Conservation (phyloP, 1,140 invertebrate species). For the Pantala flavescens region DNA sequence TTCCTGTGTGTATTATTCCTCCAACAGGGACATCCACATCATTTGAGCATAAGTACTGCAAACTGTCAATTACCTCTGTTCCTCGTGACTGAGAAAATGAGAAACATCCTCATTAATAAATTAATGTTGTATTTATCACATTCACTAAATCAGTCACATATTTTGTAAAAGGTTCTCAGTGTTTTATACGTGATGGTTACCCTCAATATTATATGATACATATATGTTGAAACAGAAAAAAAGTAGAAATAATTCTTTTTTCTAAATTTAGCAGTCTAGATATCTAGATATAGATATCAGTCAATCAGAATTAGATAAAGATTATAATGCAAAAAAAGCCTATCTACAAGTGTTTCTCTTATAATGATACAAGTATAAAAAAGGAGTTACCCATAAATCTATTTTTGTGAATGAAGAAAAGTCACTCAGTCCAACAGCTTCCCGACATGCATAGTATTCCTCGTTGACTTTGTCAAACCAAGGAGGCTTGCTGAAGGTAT, state of each 20-base stretch:
- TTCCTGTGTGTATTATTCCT: slow-evolving; percentile 93
- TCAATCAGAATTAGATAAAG: no score
- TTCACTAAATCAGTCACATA: no score
- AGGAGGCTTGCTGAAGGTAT: slow-evolving; percentile 75
- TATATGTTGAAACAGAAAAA: no score
- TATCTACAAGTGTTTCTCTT: no score
- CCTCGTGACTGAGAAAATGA: slow-evolving; percentile 56
- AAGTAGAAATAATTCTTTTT: no score
- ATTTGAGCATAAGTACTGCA: slow-evolving; percentile 94
- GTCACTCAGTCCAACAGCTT: slow-evolving; percentile 86
- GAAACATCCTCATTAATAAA: slow-evolving; percentile 17
- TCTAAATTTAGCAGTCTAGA: no score
- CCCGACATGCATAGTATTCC: slow-evolving; percentile 91
- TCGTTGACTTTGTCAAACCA: slow-evolving; percentile 85
- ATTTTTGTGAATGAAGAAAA: slow-evolving; percentile 98
- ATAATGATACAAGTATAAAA: no score
- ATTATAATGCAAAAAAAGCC: no score
- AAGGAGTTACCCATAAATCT: slow-evolving; percentile 68
- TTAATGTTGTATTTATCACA: slow-evolving; percentile 20
- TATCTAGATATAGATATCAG: no score
- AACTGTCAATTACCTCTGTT: slow-evolving; percentile 74
- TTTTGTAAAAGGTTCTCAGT: no score
- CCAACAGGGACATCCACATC: slow-evolving; percentile 92
- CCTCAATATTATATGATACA: no score
- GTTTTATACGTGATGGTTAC: no score